Base-by-base conservation (phyloP, 37 sponge, comb jelly and placozoan species). In the Ephydatia muelleri region DNA sequence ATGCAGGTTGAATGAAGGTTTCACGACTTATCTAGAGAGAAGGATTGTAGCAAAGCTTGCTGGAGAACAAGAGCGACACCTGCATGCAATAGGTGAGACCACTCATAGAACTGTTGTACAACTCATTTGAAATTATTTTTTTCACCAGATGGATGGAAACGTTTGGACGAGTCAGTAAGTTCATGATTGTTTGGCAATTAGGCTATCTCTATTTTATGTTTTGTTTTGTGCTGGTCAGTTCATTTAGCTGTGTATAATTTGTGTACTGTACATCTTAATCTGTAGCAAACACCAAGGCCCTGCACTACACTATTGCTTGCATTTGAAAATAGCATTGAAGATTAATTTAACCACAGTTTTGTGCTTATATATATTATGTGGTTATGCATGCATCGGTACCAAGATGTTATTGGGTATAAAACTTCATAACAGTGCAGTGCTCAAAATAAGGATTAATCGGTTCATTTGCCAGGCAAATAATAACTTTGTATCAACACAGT, bases 1-100 rank as follows among this genome's bases (percentile, higher is more conserved):
- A 12, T 48, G 79, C 78, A 89, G 90, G 90, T 71, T 97, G 84
- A 97, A 97, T 80, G 98, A 97, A 79, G 98, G 98, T 12, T 91
- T 93, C 84, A 97, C 98, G 1, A 91, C 91, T 0, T 97, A 84
- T 77, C 75, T 97, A 12, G 98, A 97, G 82, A 91, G 95, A 26
- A 91, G 84, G 86, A 97, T 97, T 25, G 74, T 91, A 21, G 89
- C 78, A 5, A 73, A 72, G 29, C 57, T 97, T 57, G 26, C 40
- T 38, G 89, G 88, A 67, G 94, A 94, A 77, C 67, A 83, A 65
- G 82, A 84, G 80, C 80, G 94, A 36, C 89, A 92, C 66, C 82
- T 93, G 72, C 81, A 72, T 25, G 76, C 67, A 33, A 87, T 90
- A 48, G 49, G 92, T 91, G 35, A 82, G 87, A 68, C 47, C 67